phyloP scores from a whole-genome alignment of 2,113 vertebrate species.

The Sinocyclocheilus anophthalmus region DNA sequence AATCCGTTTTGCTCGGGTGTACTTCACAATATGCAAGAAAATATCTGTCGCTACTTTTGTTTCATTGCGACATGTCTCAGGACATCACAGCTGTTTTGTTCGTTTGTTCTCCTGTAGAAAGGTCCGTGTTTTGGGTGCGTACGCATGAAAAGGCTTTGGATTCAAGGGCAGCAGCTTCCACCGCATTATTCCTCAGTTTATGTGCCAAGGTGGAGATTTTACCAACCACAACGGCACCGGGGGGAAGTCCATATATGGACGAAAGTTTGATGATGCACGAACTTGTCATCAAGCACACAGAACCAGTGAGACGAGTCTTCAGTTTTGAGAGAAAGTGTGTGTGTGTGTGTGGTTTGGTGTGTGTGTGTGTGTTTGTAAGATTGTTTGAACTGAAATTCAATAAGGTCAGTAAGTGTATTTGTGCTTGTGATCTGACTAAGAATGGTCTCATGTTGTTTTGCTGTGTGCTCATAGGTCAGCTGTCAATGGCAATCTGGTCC shows the following conservation, averaged over 20 bases:
- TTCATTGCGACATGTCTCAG: background rate
- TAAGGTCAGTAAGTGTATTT: background rate
- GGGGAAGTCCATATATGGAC: conserved; percentile 95
- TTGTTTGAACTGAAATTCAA: background rate
- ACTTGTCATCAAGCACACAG: conserved; percentile 95
- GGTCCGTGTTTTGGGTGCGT: conserved; percentile 95
- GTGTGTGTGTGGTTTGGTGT: background rate
- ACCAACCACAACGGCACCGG: conserved; percentile 98
- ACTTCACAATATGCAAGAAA: background rate
- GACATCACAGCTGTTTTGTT: background rate
- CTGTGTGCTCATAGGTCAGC: conserved; percentile 71
- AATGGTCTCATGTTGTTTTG: background rate
- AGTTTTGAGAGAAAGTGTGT: background rate
- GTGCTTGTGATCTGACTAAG: too few species aligned
- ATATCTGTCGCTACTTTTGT: background rate
- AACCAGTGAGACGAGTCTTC: conserved; percentile 76
- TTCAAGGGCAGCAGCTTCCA: conserved; percentile 98
- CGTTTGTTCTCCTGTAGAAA: conserved; percentile 73
- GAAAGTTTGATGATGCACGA: conserved; percentile 97
- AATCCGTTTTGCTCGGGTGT: background rate
- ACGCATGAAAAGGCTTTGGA: conserved; percentile 96
- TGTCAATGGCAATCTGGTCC: conserved; percentile 93
- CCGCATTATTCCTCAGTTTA: conserved; percentile 96
- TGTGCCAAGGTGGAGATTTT: conserved; percentile 97
- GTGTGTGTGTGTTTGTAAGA: background rate